These are phyloP conservation scores for Eupithecia abbreviata DNA, from an alignment of 2,888 invertebrate species.

Conservation along the genomic window DNA sequence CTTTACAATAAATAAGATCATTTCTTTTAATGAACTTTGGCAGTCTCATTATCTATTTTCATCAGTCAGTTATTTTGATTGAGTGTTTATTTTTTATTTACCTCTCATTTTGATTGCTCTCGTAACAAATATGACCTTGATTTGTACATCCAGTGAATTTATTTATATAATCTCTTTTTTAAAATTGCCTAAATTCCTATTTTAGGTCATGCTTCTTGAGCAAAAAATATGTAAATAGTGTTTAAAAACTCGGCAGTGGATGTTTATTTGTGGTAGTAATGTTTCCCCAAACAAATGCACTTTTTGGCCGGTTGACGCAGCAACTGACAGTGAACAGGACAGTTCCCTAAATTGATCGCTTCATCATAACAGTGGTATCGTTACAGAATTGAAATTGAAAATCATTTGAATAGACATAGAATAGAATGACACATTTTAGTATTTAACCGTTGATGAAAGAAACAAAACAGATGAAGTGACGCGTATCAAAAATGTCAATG, in stretches of 20 bases:
- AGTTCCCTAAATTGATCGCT: no score
- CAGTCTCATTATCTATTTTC: conserved; percentile 11
- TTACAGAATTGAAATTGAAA: no score
- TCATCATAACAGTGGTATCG: no score
- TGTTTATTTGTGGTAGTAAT: background rate
- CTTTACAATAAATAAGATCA: conserved; percentile 2
- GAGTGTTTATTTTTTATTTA: conserved; percentile 15
- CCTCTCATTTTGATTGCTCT: conserved; percentile 4
- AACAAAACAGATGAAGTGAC: no score
- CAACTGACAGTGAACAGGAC: background rate
- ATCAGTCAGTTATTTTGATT: conserved; percentile 3
- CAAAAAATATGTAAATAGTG: background rate
- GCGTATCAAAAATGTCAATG: no score
- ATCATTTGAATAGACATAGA: no score
- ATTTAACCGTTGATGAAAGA: no score
- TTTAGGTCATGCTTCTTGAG: background rate
- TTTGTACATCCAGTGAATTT: background rate
- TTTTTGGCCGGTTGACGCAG: background rate
- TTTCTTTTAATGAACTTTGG: conserved; percentile 3
- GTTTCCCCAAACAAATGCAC: background rate
- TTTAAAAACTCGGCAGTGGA: background rate
- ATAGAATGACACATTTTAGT: no score
- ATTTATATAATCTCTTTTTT: background rate
- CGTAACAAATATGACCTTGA: conserved; percentile 22
- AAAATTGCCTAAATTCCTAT: background rate